These are phyloP conservation scores for Phyto melanocephala DNA, from an alignment of 2,888 invertebrate genomes.

Conservation along the genomic window DNA sequence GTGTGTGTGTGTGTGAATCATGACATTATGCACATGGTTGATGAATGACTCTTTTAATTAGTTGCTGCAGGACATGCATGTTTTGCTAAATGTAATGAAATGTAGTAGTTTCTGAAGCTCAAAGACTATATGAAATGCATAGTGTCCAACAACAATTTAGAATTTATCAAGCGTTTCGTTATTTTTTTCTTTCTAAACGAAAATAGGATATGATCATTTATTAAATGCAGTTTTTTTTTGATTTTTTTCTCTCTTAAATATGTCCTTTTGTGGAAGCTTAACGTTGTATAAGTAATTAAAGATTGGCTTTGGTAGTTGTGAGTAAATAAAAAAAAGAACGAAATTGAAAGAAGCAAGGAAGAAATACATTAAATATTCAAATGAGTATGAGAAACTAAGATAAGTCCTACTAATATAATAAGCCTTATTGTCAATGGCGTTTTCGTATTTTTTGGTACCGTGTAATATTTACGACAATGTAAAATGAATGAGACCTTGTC, in stretches of 20 bases:
- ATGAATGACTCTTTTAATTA: constrained; percentile 79
- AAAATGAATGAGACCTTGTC: too few relatives aligned
- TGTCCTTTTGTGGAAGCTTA: constrained; percentile 1
- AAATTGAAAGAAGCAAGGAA: background rate
- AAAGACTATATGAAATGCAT: background rate
- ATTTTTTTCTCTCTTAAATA: background rate
- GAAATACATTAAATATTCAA: background rate
- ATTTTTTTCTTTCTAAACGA: background rate
- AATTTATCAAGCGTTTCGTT: constrained; percentile 6
- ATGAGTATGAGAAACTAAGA: background rate
- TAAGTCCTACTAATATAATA: too few relatives aligned
- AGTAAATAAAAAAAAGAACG: background rate
- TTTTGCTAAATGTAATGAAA: constrained; percentile 72
- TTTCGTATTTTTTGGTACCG: too few relatives aligned
- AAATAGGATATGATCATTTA: constrained; percentile 50
- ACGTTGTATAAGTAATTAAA: constrained; percentile 27
- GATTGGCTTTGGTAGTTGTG: constrained; percentile 11
- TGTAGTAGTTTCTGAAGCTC: constrained; percentile 36
- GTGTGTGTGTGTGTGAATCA: constrained; percentile 33
- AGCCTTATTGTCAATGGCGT: too few relatives aligned
- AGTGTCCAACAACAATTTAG: background rate
- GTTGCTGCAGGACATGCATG: constrained; percentile 79
- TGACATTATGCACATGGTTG: constrained; percentile 71
- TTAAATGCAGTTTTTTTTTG: constrained; percentile 24
- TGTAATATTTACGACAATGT: too few relatives aligned